Evolutionary conservation across 2,113 vertebrate genomes (phyloP), one percentile per base, ranked within the genome.

Genomic region (Lophius piscatorius): DNA sequence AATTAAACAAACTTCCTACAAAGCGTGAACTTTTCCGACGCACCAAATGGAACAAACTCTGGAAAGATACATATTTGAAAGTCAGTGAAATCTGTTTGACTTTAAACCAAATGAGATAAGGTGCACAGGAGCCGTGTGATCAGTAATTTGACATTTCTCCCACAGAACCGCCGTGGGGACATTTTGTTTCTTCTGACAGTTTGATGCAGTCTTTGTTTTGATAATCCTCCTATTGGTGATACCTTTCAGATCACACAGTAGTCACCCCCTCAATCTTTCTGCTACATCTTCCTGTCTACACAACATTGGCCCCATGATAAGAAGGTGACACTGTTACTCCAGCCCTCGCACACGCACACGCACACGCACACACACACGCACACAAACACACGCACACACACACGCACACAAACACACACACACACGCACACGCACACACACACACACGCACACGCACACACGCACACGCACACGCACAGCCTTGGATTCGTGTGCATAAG

Each of bases 241-340:
- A 82, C 82, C 86, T 87, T 82, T 85, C 87, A 85, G 44, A 51
- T 70, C 47, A 31, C 76, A 76, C 73, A 44, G 62, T 64, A 34
- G 65, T 65, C 73, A 71, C 78, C 74, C 70, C 72, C 72, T 84
- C 82, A 83, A 85, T 87, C 85, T 73, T 64, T 63, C 52, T 31
- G 75, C 77, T 82, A 80, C 84, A 87, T 87, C 77, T 86, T 31
- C 78, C 78, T 86, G 82, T 86, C 74, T 82, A 79, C 79, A 80
- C 76, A 71, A 60, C 80, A 82, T 29, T 72, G 76, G 67, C 73
- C 73, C 55, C 18, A 10, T 63, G 83, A 88, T 88, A 87, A 85
- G 82, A 84, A 84, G 82, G 84, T 88, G 83, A 86, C 85, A 87
- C 79, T 87, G 84, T 86, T 82, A 88, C 64, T 84, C 77, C 63